Evolutionary conservation across 2,888 invertebrate species (phyloP).

Genomic region (Euzetes globulus): DNA sequence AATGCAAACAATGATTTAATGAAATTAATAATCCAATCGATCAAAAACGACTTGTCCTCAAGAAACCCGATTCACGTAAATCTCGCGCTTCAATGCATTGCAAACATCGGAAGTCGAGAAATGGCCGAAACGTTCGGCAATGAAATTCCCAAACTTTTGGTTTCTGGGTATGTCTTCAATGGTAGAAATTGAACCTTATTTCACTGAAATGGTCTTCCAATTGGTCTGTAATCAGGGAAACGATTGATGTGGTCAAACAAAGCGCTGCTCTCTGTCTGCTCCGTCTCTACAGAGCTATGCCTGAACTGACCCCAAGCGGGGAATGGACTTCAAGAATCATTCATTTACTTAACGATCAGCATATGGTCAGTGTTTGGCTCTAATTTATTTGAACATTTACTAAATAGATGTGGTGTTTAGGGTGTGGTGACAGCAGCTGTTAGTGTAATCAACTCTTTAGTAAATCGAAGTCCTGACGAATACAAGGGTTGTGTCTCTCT

Average conservation of each 20-base stretch:
- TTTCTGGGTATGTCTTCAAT: conserved; percentile 64
- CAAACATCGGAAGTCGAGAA: conserved; percentile 97
- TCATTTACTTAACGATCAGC: conserved; percentile 95
- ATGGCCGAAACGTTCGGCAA: conserved; percentile 99
- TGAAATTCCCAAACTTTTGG: conserved; percentile 95
- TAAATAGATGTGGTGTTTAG: conserved; percentile 34
- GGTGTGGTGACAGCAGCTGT: conserved; percentile 99
- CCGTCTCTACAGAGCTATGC: conserved; percentile 84
- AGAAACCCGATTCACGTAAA: conserved; percentile 96
- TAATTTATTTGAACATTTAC: neutral
- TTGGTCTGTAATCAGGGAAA: conserved; percentile 55
- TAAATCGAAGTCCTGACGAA: conserved; percentile 97
- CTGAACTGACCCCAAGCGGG: conserved; percentile 90
- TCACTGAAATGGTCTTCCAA: too few relatives aligned
- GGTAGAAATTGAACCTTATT: too few relatives aligned
- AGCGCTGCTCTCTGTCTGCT: conserved; percentile 94
- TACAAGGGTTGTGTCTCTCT: conserved; percentile 98
- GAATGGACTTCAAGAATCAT: conserved; percentile 99
- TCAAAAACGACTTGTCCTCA: conserved; percentile 94
- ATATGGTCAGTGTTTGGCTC: conserved; percentile 58
- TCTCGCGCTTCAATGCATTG: conserved; percentile 96
- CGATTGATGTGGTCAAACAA: conserved; percentile 99
- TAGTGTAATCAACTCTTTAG: conserved; percentile 93
- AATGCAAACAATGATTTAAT: conserved; percentile 98
- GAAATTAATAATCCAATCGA: conserved; percentile 96